These are phyloP conservation scores for Halocaridina rubra DNA, from an alignment of 2,888 invertebrate species.

Conservation along the genomic window DNA sequence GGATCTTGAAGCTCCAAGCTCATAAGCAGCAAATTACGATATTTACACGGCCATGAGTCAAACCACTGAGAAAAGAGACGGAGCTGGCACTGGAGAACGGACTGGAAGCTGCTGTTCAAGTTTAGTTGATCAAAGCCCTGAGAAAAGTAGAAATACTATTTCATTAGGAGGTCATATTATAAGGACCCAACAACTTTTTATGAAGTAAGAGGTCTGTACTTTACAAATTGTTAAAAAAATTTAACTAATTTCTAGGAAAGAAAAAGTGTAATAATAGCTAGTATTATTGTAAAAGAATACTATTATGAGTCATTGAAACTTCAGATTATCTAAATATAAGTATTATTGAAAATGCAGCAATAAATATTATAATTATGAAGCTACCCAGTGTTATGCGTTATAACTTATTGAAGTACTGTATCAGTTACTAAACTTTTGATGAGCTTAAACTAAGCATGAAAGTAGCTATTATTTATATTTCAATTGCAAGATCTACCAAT, in stretches of 20 bases:
- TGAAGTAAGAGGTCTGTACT: too few species aligned
- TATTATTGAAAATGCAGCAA: background rate
- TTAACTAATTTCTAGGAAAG: too few species aligned
- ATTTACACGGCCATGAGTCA: conserved; percentile 66
- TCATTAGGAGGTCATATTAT: too few species aligned
- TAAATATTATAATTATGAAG: background rate
- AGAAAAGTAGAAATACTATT: too few species aligned
- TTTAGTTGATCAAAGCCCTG: conserved; percentile 50
- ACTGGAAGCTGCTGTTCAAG: conserved; percentile 67
- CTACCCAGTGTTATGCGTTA: background rate
- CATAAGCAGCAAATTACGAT: conserved; percentile 44
- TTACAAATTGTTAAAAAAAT: too few species aligned
- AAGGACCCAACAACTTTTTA: too few species aligned
- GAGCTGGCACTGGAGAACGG: conserved; percentile 69
- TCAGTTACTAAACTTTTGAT: too few species aligned
- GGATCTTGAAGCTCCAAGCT: conserved; percentile 42
- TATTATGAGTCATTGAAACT: too few species aligned
- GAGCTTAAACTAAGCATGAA: too few species aligned
- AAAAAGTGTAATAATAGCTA: too few species aligned
- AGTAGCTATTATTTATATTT: too few species aligned
- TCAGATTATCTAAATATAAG: background rate
- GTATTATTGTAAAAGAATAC: background rate
- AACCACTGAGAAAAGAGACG: conserved; percentile 69
- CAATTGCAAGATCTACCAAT: background rate
- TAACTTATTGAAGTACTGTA: background rate